phyloP scores from a whole-genome alignment of 2,113 vertebrate species.

The Acanthisitta chloris region DNA sequence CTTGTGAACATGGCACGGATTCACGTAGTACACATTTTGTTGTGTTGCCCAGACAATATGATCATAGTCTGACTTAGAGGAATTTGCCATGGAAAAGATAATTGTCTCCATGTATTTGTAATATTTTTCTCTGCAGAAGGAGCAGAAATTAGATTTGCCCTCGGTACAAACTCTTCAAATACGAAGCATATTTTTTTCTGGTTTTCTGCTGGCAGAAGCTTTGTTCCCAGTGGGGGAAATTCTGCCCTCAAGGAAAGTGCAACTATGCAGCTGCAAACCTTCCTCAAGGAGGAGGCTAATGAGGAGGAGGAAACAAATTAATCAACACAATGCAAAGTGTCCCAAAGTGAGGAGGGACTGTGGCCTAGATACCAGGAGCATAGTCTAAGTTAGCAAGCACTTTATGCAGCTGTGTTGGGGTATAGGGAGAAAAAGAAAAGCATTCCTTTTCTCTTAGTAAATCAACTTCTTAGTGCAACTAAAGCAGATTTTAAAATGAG shows the following conservation, averaged over 20 bases:
- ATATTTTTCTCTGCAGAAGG: neutral
- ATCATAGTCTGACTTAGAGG: neutral
- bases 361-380: neutral
- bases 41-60: neutral
- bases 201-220: neutral
- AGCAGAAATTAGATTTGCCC: neutral
- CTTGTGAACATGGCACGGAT: neutral
- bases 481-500: neutral
- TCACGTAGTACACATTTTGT: neutral
- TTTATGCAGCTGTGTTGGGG: neutral
- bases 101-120: conserved; percentile 6
- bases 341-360: neutral
- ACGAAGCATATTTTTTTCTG: neutral
- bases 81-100: neutral
- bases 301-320: neutral
- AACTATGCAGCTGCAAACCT: neutral
- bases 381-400: neutral
- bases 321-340: neutral
- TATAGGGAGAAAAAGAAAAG: neutral
- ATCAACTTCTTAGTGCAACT: neutral
- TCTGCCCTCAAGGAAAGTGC: neutral
- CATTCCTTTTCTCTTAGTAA: neutral
- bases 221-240: neutral
- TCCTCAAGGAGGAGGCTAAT: neutral
- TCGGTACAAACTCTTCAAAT: neutral